Conservation (phyloP, 2,113 vertebrate species). For the Orcinus orca region DNA sequence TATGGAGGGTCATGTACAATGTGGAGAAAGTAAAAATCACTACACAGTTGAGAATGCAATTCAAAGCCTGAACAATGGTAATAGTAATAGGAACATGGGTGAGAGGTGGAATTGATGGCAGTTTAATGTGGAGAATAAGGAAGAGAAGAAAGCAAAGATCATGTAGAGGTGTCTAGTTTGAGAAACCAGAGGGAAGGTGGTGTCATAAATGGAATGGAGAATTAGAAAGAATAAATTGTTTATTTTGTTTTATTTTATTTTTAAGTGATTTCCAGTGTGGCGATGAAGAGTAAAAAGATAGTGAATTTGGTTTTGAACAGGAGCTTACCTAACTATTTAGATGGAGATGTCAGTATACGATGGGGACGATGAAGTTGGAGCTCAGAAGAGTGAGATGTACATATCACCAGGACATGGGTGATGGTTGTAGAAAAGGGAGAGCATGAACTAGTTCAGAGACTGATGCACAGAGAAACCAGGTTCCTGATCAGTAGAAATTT, state of each 20-base stretch:
- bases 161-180: neutral
- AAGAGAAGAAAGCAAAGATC: neutral
- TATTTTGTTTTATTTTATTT: neutral
- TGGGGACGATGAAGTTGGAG: neutral
- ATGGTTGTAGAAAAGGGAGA: neutral
- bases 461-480: neutral
- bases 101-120: neutral
- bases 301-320: neutral
- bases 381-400: neutral
- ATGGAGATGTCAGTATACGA: neutral
- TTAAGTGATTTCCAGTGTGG: neutral
- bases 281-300: neutral
- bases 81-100: neutral
- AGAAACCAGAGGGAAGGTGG: neutral
- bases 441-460: neutral
- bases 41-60: neutral
- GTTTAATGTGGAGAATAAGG: neutral
- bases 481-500: neutral
- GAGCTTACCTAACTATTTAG: neutral
- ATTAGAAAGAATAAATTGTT: neutral
- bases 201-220: neutral
- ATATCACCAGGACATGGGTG: accelerated
- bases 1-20: neutral
- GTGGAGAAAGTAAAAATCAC: neutral
- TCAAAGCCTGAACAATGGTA: neutral